Conservation (phyloP, 1,140 invertebrate genomes). For the Arion vulgaris region DNA sequence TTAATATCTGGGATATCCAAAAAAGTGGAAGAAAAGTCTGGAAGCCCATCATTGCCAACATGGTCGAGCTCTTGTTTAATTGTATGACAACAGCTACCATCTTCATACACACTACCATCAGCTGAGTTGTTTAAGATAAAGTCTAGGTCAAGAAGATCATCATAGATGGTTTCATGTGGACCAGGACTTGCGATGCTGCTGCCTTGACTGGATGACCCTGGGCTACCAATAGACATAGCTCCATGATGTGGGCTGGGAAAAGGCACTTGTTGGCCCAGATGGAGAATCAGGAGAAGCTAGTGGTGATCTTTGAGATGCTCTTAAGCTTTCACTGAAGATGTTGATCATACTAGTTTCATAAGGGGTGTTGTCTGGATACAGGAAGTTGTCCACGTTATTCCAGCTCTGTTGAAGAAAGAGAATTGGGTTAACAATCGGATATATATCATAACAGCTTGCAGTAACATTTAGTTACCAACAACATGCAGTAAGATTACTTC, state of each 20-base stretch:
- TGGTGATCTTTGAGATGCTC: conserved; percentile 20
- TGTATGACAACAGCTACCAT: conserved; percentile 48
- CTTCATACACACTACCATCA: conserved; percentile 55
- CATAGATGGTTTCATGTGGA: conserved; percentile 50
- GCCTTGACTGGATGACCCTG: conserved; percentile 32
- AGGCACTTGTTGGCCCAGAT: conserved; percentile 12
- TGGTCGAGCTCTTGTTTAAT: conserved; percentile 59
- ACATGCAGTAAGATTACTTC: no score
- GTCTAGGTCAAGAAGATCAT: conserved; percentile 70
- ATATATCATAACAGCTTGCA: not conserved
- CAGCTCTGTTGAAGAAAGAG: conserved; percentile 16
- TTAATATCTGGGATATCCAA: conserved; percentile 71
- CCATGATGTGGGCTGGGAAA: not conserved
- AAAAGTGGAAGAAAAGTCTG: conserved; percentile 69
- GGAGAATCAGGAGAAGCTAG: conserved; percentile 36
- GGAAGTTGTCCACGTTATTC: conserved; percentile 29
- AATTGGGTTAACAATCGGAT: not conserved
- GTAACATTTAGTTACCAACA: conserved; percentile 5
- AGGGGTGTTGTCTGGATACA: conserved; percentile 60
- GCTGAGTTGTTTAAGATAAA: conserved; percentile 69
- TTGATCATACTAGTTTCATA: conserved; percentile 65
- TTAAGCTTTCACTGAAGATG: conserved; percentile 39
- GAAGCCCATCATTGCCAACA: conserved; percentile 50
- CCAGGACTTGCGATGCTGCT: conserved; percentile 15
- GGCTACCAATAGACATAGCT: conserved; percentile 6